A percentile compares a stretch with the other conserved stretches of the same genome.
Evolutionary conservation across 2,888 invertebrate genomes (phyloP).

Genomic region (Conomelus anceps): DNA sequence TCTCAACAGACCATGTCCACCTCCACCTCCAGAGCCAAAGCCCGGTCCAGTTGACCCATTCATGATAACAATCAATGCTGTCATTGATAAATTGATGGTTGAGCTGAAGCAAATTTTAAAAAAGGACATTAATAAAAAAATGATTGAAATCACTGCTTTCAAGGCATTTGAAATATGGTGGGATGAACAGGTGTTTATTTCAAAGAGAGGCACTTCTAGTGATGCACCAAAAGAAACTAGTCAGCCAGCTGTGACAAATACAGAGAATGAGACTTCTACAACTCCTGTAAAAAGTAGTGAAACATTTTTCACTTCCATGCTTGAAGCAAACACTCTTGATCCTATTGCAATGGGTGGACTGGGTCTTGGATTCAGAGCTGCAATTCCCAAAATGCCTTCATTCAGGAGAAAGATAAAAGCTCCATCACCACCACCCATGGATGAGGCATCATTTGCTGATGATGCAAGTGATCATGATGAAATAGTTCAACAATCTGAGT

Average conservation of each 20-base stretch:
- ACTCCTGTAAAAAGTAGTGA: conserved; percentile 39
- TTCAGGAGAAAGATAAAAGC: conserved; percentile 76
- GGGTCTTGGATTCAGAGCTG: conserved; percentile 77
- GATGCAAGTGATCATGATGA: conserved; percentile 62
- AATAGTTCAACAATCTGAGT: conserved; percentile 67
- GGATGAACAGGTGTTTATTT: conserved; percentile 54
- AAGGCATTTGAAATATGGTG: conserved; percentile 92
- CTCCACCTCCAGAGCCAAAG: conserved; percentile 15
- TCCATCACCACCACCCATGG: conserved; percentile 69
- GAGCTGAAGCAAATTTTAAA: conserved; percentile 88
- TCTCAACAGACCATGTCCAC: background rate
- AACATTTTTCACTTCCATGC: conserved; percentile 45
- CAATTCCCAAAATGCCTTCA: conserved; percentile 93
- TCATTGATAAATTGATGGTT: conserved; percentile 73
- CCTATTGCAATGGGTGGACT: conserved; percentile 44
- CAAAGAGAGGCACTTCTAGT: conserved; percentile 19
- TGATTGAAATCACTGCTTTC: conserved; percentile 92
- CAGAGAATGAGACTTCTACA: background rate
- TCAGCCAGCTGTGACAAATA: background rate
- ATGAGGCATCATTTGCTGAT: conserved; percentile 52
- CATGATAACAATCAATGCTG: conserved; percentile 41
- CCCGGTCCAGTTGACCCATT: background rate
- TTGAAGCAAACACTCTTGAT: conserved; percentile 43
- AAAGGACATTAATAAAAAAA: conserved; percentile 89
- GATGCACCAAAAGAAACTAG: too few relatives aligned